A percentile compares a stretch with the other conserved stretches of the same genome.
These are phyloP conservation scores for Microctenopoma steveboyesi DNA, from an alignment of 2,797 vertebrate genomes.

Conservation along the genomic window DNA sequence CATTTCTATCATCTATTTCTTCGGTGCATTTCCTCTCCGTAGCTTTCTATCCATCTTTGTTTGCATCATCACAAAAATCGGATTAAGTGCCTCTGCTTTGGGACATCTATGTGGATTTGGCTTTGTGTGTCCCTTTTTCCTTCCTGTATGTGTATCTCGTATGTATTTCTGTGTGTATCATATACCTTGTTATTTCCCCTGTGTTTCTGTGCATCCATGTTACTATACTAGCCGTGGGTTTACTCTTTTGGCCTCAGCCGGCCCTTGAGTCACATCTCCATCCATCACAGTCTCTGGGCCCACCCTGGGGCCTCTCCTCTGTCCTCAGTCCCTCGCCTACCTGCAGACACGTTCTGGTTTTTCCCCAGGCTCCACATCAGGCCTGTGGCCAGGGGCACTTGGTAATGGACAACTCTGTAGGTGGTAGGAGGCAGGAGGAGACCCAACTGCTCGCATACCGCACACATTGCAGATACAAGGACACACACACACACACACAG, in stretches of 20 bases:
- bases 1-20: neutral
- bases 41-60: slow-evolving; percentile 29
- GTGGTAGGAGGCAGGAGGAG: slow-evolving; percentile 75
- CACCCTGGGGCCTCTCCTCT: slow-evolving; percentile 68
- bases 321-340: slow-evolving; percentile 74
- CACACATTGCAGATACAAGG: slow-evolving; percentile 65
- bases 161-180: slow-evolving; percentile 28
- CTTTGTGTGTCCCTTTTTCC: slow-evolving; percentile 33
- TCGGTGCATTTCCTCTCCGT: slow-evolving; percentile 3
- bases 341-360: slow-evolving; percentile 81
- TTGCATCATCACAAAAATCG: slow-evolving; percentile 26
- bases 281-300: slow-evolving; percentile 78
- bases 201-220: slow-evolving; percentile 65
- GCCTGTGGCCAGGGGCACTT: slow-evolving; percentile 83
- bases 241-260: slow-evolving; percentile 74
- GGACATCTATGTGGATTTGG: slow-evolving; percentile 53
- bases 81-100: slow-evolving; percentile 42
- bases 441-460: slow-evolving; percentile 55
- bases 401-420: slow-evolving; percentile 83
- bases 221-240: slow-evolving; percentile 54
- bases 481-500: slow-evolving; percentile 37
- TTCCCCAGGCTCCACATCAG: slow-evolving; percentile 73
- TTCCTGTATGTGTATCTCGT: slow-evolving; percentile 46
- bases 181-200: slow-evolving; percentile 75
- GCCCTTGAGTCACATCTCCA: slow-evolving; percentile 72